Evolutionary conservation across 1,140 invertebrate genomes (phyloP), one percentile per base, ranked within the genome.

Genomic region (Hyles euphorbiae): DNA sequence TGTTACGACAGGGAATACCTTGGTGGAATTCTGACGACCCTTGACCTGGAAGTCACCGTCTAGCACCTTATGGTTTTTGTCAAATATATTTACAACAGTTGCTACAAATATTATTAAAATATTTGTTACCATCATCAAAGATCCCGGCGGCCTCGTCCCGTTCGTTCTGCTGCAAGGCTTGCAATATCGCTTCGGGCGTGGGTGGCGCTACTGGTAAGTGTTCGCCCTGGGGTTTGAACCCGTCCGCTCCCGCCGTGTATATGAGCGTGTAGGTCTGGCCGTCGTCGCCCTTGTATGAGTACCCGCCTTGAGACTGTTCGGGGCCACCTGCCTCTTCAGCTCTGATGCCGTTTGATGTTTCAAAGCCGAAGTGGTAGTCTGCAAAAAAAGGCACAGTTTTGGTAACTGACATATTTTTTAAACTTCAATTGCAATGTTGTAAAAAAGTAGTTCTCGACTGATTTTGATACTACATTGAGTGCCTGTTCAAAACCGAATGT

Each of bases 231-330:
- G 94, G 92, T 58, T 91, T 92, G 83, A 95, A 96, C 4, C 94
- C 95, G 60, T 93, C 93, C 74, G 95, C 94, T 68, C 95, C 94
- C 44, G 95, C 95, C 4, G 93, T 92, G 85, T 96, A 97, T 2
- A 91, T 92, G 9, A 96, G 74, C 2, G 90, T 89, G 63, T 95
- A 92, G 7, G 91, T 86, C 11, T 92, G 83, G 0, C 95, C 95
- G 74, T 96, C 94, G 3, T 94, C 93, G 11, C 92, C 83, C 11
- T 73, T 76, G 68, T 87, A 87, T 3, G 76, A 72, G 57, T 76
- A 87, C 11, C 74, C 74, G 3, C 83, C 81, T 50, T 72, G 66
- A 10, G 67, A 73, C 7, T 78, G 68, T 0, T 49, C 62, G 4
- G 64, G 32, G 46, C 77, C 65, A 0, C 82, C 81, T 0, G 65